Conservation (phyloP, 1,140 invertebrate genomes). For the Hirudo medicinalis region DNA sequence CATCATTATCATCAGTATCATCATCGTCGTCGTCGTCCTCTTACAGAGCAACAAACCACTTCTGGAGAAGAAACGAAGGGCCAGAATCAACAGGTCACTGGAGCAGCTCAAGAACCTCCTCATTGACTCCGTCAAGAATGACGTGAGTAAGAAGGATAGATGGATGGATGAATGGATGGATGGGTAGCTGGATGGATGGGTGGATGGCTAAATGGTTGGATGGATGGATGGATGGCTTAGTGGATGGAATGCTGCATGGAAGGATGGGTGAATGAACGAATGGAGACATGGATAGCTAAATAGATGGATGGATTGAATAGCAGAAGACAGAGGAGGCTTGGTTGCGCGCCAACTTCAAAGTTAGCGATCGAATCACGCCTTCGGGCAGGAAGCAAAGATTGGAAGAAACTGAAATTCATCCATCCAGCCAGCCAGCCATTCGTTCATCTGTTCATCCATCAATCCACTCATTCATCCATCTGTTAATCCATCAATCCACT, state of each 20-base stretch:
- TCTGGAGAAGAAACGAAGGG: slow-evolving; percentile 74
- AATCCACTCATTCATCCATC: too few species aligned
- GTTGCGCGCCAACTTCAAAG: too few species aligned
- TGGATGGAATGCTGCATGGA: background rate
- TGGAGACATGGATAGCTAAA: background rate
- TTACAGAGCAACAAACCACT: slow-evolving; percentile 54
- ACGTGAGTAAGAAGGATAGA: slow-evolving; percentile 43
- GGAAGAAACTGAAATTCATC: too few species aligned
- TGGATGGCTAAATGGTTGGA: background rate
- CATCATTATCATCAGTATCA: background rate
- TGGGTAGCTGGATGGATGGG: background rate
- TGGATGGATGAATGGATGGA: background rate
- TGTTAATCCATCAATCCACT: too few species aligned
- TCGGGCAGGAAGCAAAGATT: too few species aligned
- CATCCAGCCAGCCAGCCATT: too few species aligned
- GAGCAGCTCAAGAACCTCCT: slow-evolving; percentile 71
- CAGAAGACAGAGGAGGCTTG: too few species aligned
- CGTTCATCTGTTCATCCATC: too few species aligned
- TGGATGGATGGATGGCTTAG: background rate
- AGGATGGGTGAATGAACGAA: background rate
- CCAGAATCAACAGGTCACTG: slow-evolving; percentile 72
- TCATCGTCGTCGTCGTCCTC: background rate
- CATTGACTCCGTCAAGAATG: slow-evolving; percentile 71
- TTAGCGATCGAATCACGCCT: too few species aligned
- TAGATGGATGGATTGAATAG: too few species aligned